These are phyloP conservation scores for Benitochromis conjunctus DNA, from an alignment of 2,113 vertebrate genomes.

Conservation along the genomic window DNA sequence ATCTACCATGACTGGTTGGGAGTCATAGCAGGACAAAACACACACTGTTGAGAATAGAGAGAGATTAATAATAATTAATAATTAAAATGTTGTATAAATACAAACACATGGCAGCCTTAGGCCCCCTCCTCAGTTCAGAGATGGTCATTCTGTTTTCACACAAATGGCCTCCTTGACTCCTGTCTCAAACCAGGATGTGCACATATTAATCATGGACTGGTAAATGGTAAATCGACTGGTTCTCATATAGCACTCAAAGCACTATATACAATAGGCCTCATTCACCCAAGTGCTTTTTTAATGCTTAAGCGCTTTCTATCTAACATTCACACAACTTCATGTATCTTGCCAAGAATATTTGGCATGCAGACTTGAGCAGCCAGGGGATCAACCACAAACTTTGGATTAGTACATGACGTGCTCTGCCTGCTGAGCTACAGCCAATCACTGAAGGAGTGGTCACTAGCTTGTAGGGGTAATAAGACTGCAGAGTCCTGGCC, in stretches of 20 bases:
- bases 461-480: neutral
- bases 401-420: neutral
- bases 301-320: neutral
- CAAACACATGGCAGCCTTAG: neutral
- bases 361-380: neutral
- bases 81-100: neutral
- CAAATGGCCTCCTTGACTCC: neutral
- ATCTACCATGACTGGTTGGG: neutral
- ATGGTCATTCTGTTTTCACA: neutral
- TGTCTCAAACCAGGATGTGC: neutral
- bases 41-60: neutral
- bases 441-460: neutral
- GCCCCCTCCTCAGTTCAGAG: neutral
- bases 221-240: neutral
- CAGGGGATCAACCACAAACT: neutral
- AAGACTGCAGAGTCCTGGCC: neutral
- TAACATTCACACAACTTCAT: neutral
- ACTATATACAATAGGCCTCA: neutral
- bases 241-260: neutral
- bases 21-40: neutral
- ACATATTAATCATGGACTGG: neutral
- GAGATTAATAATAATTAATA: neutral
- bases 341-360: neutral
- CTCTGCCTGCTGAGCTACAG: neutral
- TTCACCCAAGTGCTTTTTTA: neutral